Evolutionary conservation across 2,888 invertebrate species (phyloP).

Genomic region (Biston stratarius): DNA sequence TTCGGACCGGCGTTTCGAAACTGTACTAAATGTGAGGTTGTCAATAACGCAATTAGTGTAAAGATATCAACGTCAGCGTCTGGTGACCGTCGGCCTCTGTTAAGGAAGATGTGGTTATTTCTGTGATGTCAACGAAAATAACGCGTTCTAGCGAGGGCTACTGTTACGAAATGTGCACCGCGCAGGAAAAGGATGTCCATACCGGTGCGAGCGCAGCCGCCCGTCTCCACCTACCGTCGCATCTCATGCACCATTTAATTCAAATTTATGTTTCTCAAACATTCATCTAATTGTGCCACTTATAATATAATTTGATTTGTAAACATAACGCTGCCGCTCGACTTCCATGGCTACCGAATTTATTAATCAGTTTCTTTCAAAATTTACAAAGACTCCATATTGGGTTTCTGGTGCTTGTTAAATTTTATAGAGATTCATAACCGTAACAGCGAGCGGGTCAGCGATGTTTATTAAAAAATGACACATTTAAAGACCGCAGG

Average conservation of each 20-base stretch:
- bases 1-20: slow-evolving; percentile 60
- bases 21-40: slow-evolving; percentile 71
- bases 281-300: slow-evolving; percentile 27
- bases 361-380: slow-evolving; percentile 13
- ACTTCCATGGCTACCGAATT: slow-evolving; percentile 6
- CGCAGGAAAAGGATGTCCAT: slow-evolving; percentile 81
- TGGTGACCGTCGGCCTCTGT: slow-evolving; percentile 71
- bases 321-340: slow-evolving; percentile 3
- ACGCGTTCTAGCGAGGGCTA: slow-evolving; percentile 70
- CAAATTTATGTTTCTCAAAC: slow-evolving; percentile 36
- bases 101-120: slow-evolving; percentile 82
- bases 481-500: slow-evolving; percentile 44
- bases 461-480: slow-evolving; percentile 31
- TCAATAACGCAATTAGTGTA: slow-evolving; percentile 85
- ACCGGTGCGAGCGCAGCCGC: slow-evolving; percentile 46
- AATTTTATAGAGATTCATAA: slow-evolving; percentile 19
- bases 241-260: slow-evolving; percentile 53
- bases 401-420: slow-evolving; percentile 8
- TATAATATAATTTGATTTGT: slow-evolving; percentile 29
- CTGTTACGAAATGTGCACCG: slow-evolving; percentile 76
- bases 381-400: slow-evolving; percentile 7
- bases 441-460: slow-evolving; percentile 10
- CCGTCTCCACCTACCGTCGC: slow-evolving; percentile 43
- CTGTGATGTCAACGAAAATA: slow-evolving; percentile 84
- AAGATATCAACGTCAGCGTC: slow-evolving; percentile 82